Base-by-base conservation (phyloP, 92 coral and sea anemone species). In the Galaxea fascicularis region DNA sequence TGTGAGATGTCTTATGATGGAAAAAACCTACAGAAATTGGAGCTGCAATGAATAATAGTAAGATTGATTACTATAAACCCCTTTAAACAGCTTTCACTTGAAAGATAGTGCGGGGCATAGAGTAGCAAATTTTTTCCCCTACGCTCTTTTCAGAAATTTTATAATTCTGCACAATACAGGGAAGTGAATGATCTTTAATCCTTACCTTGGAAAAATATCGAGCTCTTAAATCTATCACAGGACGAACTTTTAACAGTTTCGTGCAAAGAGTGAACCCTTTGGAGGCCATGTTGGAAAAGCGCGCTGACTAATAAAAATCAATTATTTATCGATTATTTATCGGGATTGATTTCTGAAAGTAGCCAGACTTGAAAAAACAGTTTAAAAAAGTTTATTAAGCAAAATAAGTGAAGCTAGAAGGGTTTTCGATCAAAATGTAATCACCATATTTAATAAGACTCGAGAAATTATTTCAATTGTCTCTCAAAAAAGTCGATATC, bases 201-300 rank as follows among this genome's bases (percentile, higher is more conserved):
- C 70, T 82, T 59, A 82, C 86, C 86, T 82, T 39, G 20, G 86
- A 82, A 27, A 82, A 71, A 45, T 82, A 18, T 71, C 86, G 54
- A 41, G 49, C 44, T 16, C 47, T 57, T 54, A 59, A 39, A 35
- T 59, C 25, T 27, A 58, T 46, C 27, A 71, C 60, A 57, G 57
- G 68, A 41, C 78, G 78, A 57, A 70, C 28, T 82, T 71, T 71
- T 47, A 79, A 52, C 44, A 79, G 75, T 67, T 78, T 70, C 8
- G 45, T 10, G 30, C 31, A 52, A 25, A 51, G 45, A 63, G 53
- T 31, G 39, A 52, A 21, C 30, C 12, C 57, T 49, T 9, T 51
- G 26, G 78, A 53, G 77, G 86, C 86, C 86, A 82, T 82, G 27
- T 56, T 70, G 70, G 47, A 82, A 35, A 22, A 80, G 51, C 53